phyloP scores from a whole-genome alignment of 2,888 invertebrate genomes.

The Pediacus dermestoides region DNA sequence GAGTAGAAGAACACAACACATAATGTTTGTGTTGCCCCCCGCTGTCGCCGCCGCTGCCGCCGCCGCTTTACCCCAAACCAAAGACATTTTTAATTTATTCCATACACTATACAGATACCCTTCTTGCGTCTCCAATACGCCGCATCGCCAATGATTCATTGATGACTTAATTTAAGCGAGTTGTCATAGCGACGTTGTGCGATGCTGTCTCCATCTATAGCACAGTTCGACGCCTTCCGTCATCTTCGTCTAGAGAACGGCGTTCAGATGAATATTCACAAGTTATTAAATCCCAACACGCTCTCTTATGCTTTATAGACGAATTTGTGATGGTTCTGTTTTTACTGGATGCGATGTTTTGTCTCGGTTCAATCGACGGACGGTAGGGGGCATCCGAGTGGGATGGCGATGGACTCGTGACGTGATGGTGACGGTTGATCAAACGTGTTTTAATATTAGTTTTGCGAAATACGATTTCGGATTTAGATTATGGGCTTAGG shows the following conservation, averaged over 20 bases:
- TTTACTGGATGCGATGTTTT: slow-evolving; percentile 8
- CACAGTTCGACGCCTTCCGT: slow-evolving; percentile 22
- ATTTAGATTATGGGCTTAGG: slow-evolving; percentile 43
- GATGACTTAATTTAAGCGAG: slow-evolving; percentile 51
- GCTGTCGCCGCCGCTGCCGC: slow-evolving; percentile 27
- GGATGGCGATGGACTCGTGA: slow-evolving; percentile 3
- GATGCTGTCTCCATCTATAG: slow-evolving; percentile 36
- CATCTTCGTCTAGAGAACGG: slow-evolving; percentile 36
- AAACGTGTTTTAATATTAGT: slow-evolving; percentile 38
- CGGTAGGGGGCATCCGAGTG: neutral
- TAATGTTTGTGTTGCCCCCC: slow-evolving; percentile 28
- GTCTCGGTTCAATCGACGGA: slow-evolving; percentile 3
- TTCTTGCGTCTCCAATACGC: slow-evolving; percentile 19
- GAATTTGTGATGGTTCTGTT: slow-evolving; percentile 23
- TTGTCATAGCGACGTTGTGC: slow-evolving; percentile 45
- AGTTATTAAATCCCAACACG: slow-evolving; percentile 52
- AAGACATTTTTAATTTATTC: slow-evolving; percentile 47
- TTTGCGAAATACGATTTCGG: slow-evolving; percentile 44
- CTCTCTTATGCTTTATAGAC: slow-evolving; percentile 43
- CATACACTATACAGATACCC: slow-evolving; percentile 16
- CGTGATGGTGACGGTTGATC: neutral
- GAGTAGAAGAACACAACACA: slow-evolving; percentile 12
- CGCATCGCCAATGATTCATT: slow-evolving; percentile 50
- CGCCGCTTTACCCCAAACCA: no score
- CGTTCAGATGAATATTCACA: slow-evolving; percentile 51